Evolutionary conservation across 2,888 invertebrate genomes (phyloP), one percentile per base, ranked within the genome.

Genomic region (Steinernema hermaphroditum): DNA sequence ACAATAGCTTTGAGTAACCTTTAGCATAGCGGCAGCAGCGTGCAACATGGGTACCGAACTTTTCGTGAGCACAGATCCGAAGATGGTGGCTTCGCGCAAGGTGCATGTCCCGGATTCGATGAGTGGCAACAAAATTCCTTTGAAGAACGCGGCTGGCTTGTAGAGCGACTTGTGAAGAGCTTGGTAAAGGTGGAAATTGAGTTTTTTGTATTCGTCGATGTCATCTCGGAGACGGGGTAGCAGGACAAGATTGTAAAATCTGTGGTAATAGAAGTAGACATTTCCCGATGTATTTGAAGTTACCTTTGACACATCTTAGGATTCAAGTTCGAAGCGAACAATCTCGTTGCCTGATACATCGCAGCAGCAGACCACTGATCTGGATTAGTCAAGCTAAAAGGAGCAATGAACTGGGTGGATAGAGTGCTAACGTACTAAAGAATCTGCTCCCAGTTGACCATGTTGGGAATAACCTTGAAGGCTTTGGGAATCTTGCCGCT

Each of bases 61-160:
- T 81, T 93, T 92, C 0, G 93, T 92, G 72, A 98, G 87, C 0
- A 98, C 92, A 68, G 96, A 95, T 29, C 95, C 93, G 73, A 98
- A 90, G 73, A 98, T 96, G 32, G 94, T 92, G 0, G 98, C 96
- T 89, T 98, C 98, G 74, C 96, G 90, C 71, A 98, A 89, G 0
- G 95, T 94, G 85, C 97, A 97, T 78, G 93, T 93, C 24, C 96
- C 96, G 79, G 93, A 91, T 91, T 93, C 86, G 37, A 88, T 87
- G 16, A 91, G 85, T 16, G 91, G 91, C 37, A 91, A 84, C 16
- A 91, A 87, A 75, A 91, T 88, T 77, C 91, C 98, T 89, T 97
- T 98, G 93, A 97, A 96, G 85, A 98, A 99, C 50, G 94, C 97
- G 27, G 93, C 94, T 50, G 97, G 96, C 87, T 98, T 98, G 88